These are phyloP conservation scores for Epistrophe eligans DNA, from an alignment of 2,888 invertebrate genomes.

Conservation along the genomic window DNA sequence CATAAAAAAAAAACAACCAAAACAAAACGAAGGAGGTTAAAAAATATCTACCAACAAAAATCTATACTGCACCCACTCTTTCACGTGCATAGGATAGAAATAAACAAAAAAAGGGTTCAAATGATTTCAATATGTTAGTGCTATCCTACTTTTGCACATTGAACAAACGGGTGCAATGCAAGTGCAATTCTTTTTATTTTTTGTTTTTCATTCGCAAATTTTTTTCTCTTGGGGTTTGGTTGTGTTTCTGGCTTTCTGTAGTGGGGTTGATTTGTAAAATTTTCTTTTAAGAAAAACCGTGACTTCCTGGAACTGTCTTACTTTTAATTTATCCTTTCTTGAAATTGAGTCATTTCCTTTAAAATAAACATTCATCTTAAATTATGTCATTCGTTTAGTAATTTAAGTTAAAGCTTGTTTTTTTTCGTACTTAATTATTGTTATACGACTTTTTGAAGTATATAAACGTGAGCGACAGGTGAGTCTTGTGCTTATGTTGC, in stretches of 20 bases:
- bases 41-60: not conserved
- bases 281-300: not conserved
- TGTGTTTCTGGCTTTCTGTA: not conserved
- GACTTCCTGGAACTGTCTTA: not conserved
- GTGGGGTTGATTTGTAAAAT: not conserved
- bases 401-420: not conserved
- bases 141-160: not conserved
- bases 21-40: not conserved
- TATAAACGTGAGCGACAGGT: conserved; percentile 26
- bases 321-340: not conserved
- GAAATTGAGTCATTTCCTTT: not conserved
- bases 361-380: not conserved
- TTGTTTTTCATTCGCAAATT: not conserved
- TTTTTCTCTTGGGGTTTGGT: not conserved
- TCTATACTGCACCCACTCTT: not conserved
- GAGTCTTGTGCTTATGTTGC: not conserved
- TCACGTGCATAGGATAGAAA: not conserved
- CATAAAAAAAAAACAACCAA: not conserved
- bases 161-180: not conserved
- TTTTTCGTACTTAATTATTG: not conserved
- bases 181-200: not conserved
- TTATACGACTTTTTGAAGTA: not conserved
- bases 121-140: not conserved
- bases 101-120: too few relatives aligned
- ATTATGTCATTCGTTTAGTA: not conserved